Evolutionary conservation across 1,140 invertebrate genomes (phyloP).

Genomic region (Globodera rostochiensis): DNA sequence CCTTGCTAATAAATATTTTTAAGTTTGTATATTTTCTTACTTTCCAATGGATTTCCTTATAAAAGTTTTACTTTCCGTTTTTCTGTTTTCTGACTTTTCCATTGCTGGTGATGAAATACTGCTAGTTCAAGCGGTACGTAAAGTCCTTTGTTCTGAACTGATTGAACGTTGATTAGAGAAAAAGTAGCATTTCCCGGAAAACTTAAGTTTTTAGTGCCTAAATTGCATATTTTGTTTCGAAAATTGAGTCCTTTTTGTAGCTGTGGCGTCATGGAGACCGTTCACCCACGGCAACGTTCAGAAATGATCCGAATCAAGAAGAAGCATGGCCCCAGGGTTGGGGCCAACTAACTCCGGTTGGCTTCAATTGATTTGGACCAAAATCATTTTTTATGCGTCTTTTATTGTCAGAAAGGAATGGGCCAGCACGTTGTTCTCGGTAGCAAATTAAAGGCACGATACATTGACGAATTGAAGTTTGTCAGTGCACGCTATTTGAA

Average conservation of each 20-base stretch:
- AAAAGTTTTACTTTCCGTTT: no score
- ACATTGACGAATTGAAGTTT: constrained; percentile 36
- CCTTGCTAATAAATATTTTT: no score
- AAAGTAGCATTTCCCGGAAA: no score
- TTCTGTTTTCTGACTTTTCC: no score
- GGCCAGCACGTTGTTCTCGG: constrained; percentile 40
- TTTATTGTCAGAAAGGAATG: constrained; percentile 37
- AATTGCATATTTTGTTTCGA: no score
- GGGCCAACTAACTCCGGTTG: constrained; percentile 36
- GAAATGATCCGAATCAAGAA: constrained; percentile 32
- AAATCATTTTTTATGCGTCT: no score
- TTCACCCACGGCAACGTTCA: constrained; percentile 14
- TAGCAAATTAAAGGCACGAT: constrained; percentile 35
- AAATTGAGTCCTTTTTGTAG: background rate
- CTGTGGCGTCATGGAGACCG: constrained; percentile 34
- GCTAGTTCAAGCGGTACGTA: background rate
- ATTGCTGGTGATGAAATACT: background rate
- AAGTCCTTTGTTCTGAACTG: background rate
- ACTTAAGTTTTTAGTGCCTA: no score
- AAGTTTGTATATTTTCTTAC: no score
- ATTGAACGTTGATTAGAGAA: no score
- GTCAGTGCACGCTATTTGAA: constrained; percentile 29
- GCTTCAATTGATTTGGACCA: background rate
- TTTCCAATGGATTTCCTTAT: no score
- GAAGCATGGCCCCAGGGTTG: constrained; percentile 30